phyloP scores from a whole-genome alignment of 2,113 vertebrate species.

The Catharus minimus region DNA sequence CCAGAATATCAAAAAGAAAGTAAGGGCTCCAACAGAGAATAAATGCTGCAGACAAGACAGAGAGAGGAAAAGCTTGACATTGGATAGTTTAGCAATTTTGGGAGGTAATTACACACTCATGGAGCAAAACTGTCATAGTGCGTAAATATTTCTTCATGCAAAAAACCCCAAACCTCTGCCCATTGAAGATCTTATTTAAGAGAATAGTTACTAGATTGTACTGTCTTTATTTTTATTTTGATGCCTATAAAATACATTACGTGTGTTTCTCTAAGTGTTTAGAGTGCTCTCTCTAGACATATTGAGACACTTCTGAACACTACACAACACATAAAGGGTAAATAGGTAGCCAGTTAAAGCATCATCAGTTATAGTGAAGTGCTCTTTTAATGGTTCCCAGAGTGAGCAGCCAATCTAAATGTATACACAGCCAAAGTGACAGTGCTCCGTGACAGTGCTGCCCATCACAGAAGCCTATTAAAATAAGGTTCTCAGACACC shows the following conservation, averaged over 20 bases:
- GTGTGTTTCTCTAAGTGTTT: conserved; percentile 21
- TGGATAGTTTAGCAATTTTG: background rate
- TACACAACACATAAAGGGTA: conserved; percentile 35
- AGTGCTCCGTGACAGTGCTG: fast-evolving
- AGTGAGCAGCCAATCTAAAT: conserved; percentile 16
- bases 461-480: background rate
- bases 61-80: background rate
- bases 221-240: conserved; percentile 39
- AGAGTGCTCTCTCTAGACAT: conserved; percentile 24
- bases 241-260: conserved; percentile 24
- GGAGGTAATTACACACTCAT: background rate
- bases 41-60: conserved; percentile 34
- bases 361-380: conserved; percentile 35
- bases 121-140: background rate
- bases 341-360: conserved; percentile 51
- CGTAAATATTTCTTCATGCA: background rate
- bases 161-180: background rate
- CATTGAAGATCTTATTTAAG: conserved; percentile 14
- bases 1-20: conserved; percentile 81
- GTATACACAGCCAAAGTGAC: background rate
- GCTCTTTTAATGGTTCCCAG: conserved; percentile 19
- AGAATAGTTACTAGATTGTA: conserved; percentile 6
- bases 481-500: background rate
- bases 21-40: conserved; percentile 81
- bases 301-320: background rate